Base-by-base conservation (phyloP, 1,140 invertebrate species). In the Charaxes varanes region DNA sequence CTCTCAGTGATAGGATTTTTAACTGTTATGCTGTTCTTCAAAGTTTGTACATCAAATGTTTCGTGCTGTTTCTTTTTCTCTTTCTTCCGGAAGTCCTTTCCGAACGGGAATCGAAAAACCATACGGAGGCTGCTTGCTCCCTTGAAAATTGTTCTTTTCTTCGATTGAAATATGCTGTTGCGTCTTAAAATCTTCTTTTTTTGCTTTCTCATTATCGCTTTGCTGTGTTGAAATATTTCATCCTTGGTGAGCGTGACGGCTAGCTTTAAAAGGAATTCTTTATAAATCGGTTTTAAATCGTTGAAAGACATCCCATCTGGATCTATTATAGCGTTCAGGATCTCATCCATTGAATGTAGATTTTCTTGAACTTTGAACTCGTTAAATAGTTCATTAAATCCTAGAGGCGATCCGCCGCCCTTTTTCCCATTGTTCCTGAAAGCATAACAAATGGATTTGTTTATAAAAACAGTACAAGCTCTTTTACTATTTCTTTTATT, bases 241-340 rank as follows among this genome's bases (percentile, higher is more conserved):
- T 96, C 94, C 77, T 95, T 94, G 10, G 93, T 95, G 10, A 96
- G 77, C 0, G 94, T 95, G 0, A 95, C 88, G 0, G 94, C 93
- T 33, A 96, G 81, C 83, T 95, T 95, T 23, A 96, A 69, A 13
- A 96, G 79, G 61, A 96, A 94, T 81, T 96, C 94, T 74, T 95
- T 94, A 67, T 96, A 95, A 21, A 95, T 91, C 2, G 94, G 94
- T 72, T 95, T 95, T 28, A 96, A 81, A 53, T 95, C 93, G 80
- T 95, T 96, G 78, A 95, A 96, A 11, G 93, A 94, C 93, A 96
- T 96, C 30, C 94, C 94, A 66, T 95, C 92, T 0, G 93, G 89
- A 81, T 95, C 93, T 44, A 96, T 94, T 55, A 96, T 95, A 50
- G 91, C 91, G 52, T 91, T 91, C 7, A 96, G 86, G 36, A 96